Conservation (phyloP, 1,140 invertebrate species). For the Frieseomelitta varia region DNA sequence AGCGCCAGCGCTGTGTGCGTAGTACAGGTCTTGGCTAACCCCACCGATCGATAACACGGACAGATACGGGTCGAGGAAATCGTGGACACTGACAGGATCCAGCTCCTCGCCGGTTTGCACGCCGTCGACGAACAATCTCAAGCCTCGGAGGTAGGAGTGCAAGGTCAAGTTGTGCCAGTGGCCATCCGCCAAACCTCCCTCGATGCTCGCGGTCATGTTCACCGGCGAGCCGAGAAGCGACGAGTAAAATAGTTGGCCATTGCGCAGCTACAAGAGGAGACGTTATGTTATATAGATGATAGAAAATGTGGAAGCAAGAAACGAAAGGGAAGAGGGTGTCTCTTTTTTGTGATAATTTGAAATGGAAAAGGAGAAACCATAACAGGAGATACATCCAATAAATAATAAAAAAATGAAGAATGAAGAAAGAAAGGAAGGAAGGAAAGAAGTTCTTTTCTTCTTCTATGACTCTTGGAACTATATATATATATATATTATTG, state of each 20-base stretch:
- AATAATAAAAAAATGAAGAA: too few species aligned
- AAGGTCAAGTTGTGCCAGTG: conserved; percentile 93
- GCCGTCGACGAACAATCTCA: conserved; percentile 88
- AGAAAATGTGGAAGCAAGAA: too few species aligned
- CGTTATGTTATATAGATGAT: neutral
- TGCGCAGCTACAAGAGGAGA: conserved; percentile 78
- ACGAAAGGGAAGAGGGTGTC: too few species aligned
- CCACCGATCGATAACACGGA: conserved; percentile 91
- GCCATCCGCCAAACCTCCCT: conserved; percentile 87
- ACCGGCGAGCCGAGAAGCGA: conserved; percentile 89
- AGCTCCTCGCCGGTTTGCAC: conserved; percentile 90
- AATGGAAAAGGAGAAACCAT: conserved; percentile 71
- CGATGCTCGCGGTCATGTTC: conserved; percentile 89
- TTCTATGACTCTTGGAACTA: too few species aligned
- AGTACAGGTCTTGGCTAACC: conserved; percentile 83
- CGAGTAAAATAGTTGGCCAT: conserved; percentile 88
- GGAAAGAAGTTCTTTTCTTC: neutral
- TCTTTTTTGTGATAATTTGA: neutral
- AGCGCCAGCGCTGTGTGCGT: conserved; percentile 80
- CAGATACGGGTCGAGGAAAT: conserved; percentile 95
- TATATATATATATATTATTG: too few species aligned
- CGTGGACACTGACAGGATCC: conserved; percentile 92
- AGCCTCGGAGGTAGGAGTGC: conserved; percentile 85
- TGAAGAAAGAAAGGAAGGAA: too few species aligned
- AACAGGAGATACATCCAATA: conserved; percentile 47